phyloP scores from a whole-genome alignment of 2,888 invertebrate genomes.

The Cephus runcator region DNA sequence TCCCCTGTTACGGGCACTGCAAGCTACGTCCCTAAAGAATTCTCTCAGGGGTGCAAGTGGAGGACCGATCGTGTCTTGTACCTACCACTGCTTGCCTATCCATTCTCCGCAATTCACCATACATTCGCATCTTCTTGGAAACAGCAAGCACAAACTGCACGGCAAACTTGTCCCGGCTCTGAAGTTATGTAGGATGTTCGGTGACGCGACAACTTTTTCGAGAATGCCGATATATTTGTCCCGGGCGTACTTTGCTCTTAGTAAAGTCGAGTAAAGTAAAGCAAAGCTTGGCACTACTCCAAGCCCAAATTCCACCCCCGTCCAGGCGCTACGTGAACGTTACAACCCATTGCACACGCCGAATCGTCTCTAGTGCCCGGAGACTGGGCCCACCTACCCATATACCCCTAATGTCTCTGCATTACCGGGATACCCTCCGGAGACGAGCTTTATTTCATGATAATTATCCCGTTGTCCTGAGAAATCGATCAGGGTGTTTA shows the following conservation, averaged over 20 bases:
- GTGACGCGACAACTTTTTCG: slow-evolving; percentile 60
- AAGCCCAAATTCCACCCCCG: slow-evolving; percentile 51
- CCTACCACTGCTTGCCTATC: background rate
- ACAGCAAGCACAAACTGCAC: slow-evolving; percentile 4
- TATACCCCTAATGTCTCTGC: slow-evolving; percentile 44
- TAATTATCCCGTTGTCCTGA: slow-evolving; percentile 39
- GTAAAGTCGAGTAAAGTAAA: slow-evolving; percentile 55
- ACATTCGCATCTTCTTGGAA: background rate
- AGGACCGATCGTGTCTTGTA: background rate
- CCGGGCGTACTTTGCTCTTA: slow-evolving; percentile 43
- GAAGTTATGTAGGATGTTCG: slow-evolving; percentile 52
- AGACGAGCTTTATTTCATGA: slow-evolving; percentile 35
- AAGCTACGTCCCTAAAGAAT: background rate
- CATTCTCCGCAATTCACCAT: slow-evolving; percentile 8
- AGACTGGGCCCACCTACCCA: slow-evolving; percentile 46
- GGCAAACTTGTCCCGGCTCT: slow-evolving; percentile 41
- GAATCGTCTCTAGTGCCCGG: slow-evolving; percentile 54
- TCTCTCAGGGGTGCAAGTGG: background rate
- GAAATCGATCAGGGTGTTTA: background rate
- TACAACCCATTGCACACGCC: slow-evolving; percentile 58
- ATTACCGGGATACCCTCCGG: slow-evolving; percentile 25
- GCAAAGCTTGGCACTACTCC: slow-evolving; percentile 57
- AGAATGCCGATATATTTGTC: slow-evolving; percentile 54
- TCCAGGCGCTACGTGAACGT: slow-evolving; percentile 40
- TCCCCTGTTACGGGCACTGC: background rate